phyloP scores from a whole-genome alignment of 1,140 invertebrate species.

The Sesamia nonagrioides region DNA sequence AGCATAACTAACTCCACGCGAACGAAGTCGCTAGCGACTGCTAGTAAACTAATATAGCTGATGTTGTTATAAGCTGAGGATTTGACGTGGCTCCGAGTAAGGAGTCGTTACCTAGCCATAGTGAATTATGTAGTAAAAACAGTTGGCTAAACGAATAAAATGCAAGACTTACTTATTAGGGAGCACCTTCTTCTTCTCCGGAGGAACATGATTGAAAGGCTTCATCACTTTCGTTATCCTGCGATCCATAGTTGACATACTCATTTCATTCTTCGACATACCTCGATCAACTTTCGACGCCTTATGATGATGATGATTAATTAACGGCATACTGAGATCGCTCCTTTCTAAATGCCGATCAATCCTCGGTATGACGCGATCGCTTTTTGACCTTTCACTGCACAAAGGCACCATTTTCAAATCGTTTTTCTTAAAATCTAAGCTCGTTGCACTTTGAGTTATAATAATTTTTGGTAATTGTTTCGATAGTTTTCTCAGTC shows the following conservation, averaged over 20 bases:
- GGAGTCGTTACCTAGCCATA: too few relatives aligned
- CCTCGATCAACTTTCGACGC: not conserved
- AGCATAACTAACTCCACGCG: too few relatives aligned
- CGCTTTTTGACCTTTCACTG: not conserved
- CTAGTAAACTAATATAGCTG: too few relatives aligned
- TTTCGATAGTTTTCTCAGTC: slow-evolving; percentile 74
- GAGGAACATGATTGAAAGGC: not conserved
- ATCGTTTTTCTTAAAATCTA: slow-evolving; percentile 58
- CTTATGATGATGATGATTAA: not conserved
- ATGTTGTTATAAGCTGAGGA: too few relatives aligned
- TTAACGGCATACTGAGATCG: not conserved
- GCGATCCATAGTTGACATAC: not conserved
- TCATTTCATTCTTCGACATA: slow-evolving; percentile 5
- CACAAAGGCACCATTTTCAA: not conserved
- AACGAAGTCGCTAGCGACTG: too few relatives aligned
- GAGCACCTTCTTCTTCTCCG: slow-evolving; percentile 5
- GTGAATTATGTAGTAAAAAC: too few relatives aligned
- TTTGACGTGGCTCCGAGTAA: too few relatives aligned
- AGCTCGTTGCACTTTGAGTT: slow-evolving; percentile 76
- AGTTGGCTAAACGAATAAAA: too few relatives aligned
- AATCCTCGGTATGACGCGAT: slow-evolving; percentile 3
- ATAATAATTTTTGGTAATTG: slow-evolving; percentile 81
- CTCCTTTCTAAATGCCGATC: not conserved
- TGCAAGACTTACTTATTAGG: not conserved
- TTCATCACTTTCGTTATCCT: not conserved